Evolutionary conservation across 2,888 invertebrate genomes (phyloP), one percentile per base, ranked within the genome.

Genomic region (Leptogaster cylindrica): DNA sequence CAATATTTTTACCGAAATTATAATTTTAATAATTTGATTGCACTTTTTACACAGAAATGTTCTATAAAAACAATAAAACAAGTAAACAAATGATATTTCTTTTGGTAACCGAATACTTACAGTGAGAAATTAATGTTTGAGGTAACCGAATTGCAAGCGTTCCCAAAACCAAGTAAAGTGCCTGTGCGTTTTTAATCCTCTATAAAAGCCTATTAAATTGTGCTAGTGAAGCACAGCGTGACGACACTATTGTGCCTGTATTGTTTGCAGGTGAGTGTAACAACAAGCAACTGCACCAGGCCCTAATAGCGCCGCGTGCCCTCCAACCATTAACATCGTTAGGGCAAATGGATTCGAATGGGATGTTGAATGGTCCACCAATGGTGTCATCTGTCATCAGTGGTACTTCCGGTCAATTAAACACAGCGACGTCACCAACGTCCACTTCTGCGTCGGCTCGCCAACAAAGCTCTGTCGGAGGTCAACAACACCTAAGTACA

Each of bases 191-290:
- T 44, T 61, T 27, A 61, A 39, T 41, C 12, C 18, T 44, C 41
- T 41, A 23, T 39, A 41, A 58, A 25, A 14, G 16, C 14, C 23
- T 20, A 18, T 61, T 28, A 44, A 27, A 44, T 61, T 61, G 44
- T 28, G 44, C 61, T 48, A 48, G 31, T 70, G 70, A 70, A 70
- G 69, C 70, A 51, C 51, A 51, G 66, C 71, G 72, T 72, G 73
- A 73, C 73, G 72, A 71, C 72, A 72, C 71, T 71, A 61, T 71
- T 68, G 48, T 64, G 64, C 71, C 72, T 70, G 70, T 71, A 69
- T 72, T 71, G 71, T 71, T 73, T 73, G 65, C 73, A 73, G 72
- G 72, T 72, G 71, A 72, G 33, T 71, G 70, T 68, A 70, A 58
- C 66, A 68, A 55, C 67, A 70, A 67, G 65, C 68, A 65, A 14